Conservation (phyloP, 2,797 vertebrate genomes). For the Chloroceryle inda region DNA sequence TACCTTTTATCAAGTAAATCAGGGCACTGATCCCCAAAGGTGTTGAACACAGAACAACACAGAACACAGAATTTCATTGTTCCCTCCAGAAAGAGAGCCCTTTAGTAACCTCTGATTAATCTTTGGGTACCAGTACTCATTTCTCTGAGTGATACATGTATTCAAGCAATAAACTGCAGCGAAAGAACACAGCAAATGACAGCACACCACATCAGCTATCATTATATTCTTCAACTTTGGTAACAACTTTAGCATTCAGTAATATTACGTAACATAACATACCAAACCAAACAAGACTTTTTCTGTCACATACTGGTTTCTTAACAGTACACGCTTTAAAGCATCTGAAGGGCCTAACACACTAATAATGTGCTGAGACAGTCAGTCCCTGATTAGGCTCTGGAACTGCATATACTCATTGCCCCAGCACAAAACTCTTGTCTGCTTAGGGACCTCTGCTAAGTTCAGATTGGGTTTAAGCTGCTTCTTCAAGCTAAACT, state of each 20-base stretch:
- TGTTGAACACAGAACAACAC: not conserved
- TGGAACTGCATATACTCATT: not conserved
- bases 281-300: not conserved
- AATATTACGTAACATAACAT: not conserved
- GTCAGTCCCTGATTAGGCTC: not conserved
- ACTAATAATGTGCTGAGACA: not conserved
- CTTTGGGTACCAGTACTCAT: not conserved
- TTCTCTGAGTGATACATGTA: not conserved
- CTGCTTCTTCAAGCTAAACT: not conserved
- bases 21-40: not conserved
- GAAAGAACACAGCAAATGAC: not conserved
- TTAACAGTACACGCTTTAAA: not conserved
- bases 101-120: not conserved
- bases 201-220: not conserved
- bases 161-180: not conserved
- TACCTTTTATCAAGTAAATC: not conserved
- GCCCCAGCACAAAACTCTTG: not conserved
- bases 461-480: not conserved
- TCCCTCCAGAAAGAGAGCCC: not conserved
- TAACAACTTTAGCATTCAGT: not conserved
- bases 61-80: not conserved
- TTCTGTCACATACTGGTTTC: not conserved
- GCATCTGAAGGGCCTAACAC: not conserved
- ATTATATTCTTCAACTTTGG: not conserved
- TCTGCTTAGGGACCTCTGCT: not conserved